Conservation (phyloP, 2,797 vertebrate species). For the Sylvia borin region DNA sequence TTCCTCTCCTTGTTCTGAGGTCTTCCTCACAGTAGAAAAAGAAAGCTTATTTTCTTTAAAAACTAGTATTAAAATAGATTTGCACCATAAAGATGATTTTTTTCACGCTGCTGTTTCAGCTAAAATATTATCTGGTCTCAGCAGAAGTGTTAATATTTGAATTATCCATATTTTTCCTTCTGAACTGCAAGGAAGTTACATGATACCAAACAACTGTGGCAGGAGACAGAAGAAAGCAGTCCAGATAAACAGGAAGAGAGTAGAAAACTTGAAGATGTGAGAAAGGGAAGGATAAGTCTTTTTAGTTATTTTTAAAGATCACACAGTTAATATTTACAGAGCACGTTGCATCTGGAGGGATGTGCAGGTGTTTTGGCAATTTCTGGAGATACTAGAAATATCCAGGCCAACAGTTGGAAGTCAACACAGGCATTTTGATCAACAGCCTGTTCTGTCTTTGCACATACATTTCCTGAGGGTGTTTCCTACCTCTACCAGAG, state of each 20-base stretch:
- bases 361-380: not conserved
- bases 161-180: not conserved
- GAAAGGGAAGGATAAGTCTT: not conserved
- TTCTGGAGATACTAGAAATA: not conserved
- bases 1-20: not conserved
- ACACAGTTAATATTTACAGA: not conserved
- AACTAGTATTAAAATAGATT: not conserved
- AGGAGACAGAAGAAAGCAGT: not conserved
- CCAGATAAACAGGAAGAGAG: not conserved
- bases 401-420: not conserved
- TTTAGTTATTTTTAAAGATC: not conserved
- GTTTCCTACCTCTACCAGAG: conserved; percentile 7
- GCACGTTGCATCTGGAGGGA: not conserved
- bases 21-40: not conserved
- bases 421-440: not conserved
- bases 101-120: not conserved
- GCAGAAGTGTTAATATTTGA: conserved; percentile 2
- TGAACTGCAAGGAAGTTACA: not conserved
- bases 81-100: not conserved
- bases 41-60: not conserved
- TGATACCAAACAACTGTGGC: not conserved
- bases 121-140: not conserved
- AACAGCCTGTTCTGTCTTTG: not conserved
- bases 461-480: not conserved
- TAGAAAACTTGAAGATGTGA: not conserved